Evolutionary conservation across 2,797 vertebrate species (phyloP).

Genomic region (Hydrocynus forskahlii): DNA sequence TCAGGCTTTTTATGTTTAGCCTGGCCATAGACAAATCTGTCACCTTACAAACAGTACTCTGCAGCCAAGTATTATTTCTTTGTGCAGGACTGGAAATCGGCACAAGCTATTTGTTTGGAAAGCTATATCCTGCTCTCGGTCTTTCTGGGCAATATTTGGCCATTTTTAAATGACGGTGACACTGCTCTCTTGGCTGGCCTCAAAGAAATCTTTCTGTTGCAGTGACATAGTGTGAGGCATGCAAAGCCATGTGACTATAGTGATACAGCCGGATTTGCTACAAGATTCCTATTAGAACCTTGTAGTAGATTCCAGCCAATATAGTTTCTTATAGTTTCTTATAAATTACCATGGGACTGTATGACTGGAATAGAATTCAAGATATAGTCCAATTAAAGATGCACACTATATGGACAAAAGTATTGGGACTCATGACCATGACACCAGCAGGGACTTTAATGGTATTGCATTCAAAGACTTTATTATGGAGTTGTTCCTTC

Average conservation of each 20-base stretch:
- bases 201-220: neutral
- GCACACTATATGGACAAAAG: too few species aligned
- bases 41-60: slow-evolving; percentile 39
- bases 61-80: slow-evolving; percentile 15
- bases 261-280: neutral
- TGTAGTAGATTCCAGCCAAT: too few species aligned
- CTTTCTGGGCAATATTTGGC: slow-evolving; percentile 6
- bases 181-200: slow-evolving; percentile 2
- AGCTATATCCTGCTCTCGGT: slow-evolving; percentile 1
- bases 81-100: too few species aligned
- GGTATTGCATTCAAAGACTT: too few species aligned
- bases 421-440: too few species aligned
- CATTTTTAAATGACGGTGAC: slow-evolving; percentile 32
- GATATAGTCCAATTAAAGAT: too few species aligned
- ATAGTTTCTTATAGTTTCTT: too few species aligned
- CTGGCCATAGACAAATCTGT: slow-evolving; percentile 28
- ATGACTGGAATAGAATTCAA: too few species aligned
- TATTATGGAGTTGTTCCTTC: too few species aligned
- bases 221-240: slow-evolving; percentile 10
- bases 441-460: too few species aligned
- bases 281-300: neutral
- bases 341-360: too few species aligned
- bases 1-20: too few species aligned
- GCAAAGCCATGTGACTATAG: neutral
- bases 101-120: slow-evolving; percentile 11